These are phyloP conservation scores for Trididemnum nubilum DNA, from an alignment of 23 tunicate species.

Conservation along the genomic window DNA sequence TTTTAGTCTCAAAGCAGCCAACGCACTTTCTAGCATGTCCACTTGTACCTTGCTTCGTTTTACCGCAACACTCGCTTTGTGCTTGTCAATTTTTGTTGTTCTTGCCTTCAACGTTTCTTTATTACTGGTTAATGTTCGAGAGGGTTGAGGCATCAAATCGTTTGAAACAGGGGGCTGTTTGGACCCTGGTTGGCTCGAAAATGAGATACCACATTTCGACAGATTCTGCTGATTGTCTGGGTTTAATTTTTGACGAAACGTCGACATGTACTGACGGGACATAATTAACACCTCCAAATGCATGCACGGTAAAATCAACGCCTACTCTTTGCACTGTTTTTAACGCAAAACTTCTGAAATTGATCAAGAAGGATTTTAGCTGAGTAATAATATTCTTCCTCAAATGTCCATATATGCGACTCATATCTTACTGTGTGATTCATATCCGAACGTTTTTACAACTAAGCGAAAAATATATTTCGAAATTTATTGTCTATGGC, in stretches of 20 bases:
- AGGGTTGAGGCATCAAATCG: background rate
- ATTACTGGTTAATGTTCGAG: background rate
- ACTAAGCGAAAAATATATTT: too few relatives aligned
- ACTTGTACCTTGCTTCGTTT: constrained; percentile 26
- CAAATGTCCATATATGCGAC: too few relatives aligned
- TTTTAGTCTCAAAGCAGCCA: constrained; percentile 20
- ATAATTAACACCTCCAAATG: too few relatives aligned
- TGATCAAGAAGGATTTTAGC: too few relatives aligned
- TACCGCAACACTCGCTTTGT: constrained; percentile 26
- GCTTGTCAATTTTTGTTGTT: background rate
- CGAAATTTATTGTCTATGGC: too few relatives aligned
- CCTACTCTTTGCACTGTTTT: too few relatives aligned
- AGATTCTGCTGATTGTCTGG: background rate
- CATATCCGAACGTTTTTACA: too few relatives aligned
- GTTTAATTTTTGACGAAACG: background rate
- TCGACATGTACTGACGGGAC: constrained; percentile 29
- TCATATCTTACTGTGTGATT: too few relatives aligned
- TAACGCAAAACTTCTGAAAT: too few relatives aligned
- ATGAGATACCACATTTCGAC: background rate
- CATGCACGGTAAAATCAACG: too few relatives aligned
- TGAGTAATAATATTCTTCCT: too few relatives aligned
- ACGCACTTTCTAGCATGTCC: constrained; percentile 36
- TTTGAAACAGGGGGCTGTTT: background rate
- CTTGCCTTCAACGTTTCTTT: background rate
- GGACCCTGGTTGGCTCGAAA: too few relatives aligned